Conservation (phyloP, 2,888 invertebrate genomes). For the Phortica magna region DNA sequence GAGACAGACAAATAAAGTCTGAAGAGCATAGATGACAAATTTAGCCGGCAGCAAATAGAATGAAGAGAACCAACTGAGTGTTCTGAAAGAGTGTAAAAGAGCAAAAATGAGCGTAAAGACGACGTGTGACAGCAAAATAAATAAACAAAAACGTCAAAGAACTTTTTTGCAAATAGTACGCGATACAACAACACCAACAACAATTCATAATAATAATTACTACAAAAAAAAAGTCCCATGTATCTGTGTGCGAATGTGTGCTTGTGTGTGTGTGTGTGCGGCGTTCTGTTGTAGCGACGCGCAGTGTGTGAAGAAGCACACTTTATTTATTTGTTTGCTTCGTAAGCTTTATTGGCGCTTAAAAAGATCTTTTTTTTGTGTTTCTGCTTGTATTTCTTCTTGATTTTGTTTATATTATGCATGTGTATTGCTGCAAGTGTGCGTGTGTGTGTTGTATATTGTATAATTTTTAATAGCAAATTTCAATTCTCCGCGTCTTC, state of each 20-base stretch:
- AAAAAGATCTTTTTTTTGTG: constrained; percentile 34
- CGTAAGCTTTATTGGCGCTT: constrained; percentile 36
- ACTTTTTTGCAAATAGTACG: constrained; percentile 64
- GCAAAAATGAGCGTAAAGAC: constrained; percentile 30
- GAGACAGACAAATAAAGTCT: neutral
- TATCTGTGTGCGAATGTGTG: constrained; percentile 27
- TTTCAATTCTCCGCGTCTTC: neutral
- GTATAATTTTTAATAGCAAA: constrained; percentile 51
- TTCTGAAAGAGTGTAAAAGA: constrained; percentile 40
- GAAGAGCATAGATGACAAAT: neutral
- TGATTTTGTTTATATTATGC: constrained; percentile 36
- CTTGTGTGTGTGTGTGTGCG: constrained; percentile 44
- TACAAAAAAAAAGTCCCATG: constrained; percentile 33
- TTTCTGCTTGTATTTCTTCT: constrained; percentile 26
- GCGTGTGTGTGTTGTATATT: constrained; percentile 15
- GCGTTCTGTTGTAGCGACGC: constrained; percentile 56
- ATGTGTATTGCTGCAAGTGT: constrained; percentile 3
- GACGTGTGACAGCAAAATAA: constrained; percentile 60
- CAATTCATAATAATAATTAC: constrained; percentile 62
- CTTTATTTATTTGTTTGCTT: constrained; percentile 53
- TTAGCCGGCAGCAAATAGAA: constrained; percentile 10
- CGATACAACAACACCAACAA: neutral
- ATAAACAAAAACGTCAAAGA: constrained; percentile 73
- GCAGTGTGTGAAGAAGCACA: constrained; percentile 19
- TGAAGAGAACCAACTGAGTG: constrained; percentile 36